phyloP scores from a whole-genome alignment of 2,888 invertebrate species.

The Polymixis lichenea region DNA sequence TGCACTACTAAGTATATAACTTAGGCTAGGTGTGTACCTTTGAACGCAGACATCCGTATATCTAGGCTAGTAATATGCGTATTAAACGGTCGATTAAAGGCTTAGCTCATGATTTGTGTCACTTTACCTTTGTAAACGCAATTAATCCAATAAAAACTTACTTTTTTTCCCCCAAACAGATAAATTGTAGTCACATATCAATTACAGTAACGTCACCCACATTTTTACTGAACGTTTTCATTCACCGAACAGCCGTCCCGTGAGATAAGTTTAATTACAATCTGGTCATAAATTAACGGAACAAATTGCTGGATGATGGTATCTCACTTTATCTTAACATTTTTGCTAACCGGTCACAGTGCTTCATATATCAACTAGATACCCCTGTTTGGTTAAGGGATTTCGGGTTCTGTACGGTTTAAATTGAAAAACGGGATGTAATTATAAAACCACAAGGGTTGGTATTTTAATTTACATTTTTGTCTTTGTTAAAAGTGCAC shows the following conservation, averaged over 20 bases:
- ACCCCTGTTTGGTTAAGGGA: constrained; percentile 63
- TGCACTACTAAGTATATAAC: no score
- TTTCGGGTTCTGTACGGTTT: constrained; percentile 49
- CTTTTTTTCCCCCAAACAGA: constrained; percentile 16
- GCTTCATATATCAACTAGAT: constrained; percentile 77
- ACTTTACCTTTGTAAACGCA: background rate
- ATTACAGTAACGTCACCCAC: constrained; percentile 36
- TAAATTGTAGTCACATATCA: constrained; percentile 48
- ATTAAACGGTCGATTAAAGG: no score
- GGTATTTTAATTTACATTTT: constrained; percentile 40
- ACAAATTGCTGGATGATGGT: constrained; percentile 80
- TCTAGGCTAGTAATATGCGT: no score
- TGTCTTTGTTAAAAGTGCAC: constrained; percentile 14
- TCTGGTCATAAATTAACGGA: constrained; percentile 77
- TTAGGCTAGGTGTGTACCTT: no score
- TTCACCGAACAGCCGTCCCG: constrained; percentile 39
- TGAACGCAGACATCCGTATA: no score
- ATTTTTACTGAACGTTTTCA: constrained; percentile 50
- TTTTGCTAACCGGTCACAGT: constrained; percentile 76
- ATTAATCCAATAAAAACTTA: background rate
- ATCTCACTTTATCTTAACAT: constrained; percentile 74
- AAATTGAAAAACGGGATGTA: constrained; percentile 55
- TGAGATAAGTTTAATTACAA: constrained; percentile 79
- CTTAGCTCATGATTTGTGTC: no score
- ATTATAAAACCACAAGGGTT: constrained; percentile 34